Evolutionary conservation across 2,797 vertebrate species (phyloP), one percentile per base, ranked within the genome.

Genomic region (Percopsis omiscomaycus): DNA sequence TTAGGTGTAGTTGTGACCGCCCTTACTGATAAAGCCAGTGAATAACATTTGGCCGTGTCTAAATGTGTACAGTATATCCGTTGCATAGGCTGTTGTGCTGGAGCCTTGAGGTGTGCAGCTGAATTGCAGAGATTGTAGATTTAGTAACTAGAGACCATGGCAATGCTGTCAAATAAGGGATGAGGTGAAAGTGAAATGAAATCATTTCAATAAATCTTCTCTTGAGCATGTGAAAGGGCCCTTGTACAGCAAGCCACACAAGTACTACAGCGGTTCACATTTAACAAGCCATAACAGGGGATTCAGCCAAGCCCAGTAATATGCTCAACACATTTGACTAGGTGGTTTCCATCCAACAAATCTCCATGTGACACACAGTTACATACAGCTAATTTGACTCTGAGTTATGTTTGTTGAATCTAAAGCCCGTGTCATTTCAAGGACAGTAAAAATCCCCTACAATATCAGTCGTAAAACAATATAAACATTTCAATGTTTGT

Each of bases 1-100:
- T 50, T 82, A 73, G 68, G 46, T 80, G 81, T 75, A 76, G 63
- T 82, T 60, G 68, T 3, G 55, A 64, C 42, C 71, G 74, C 32
- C 55, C 75, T 72, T 71, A 69, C 54, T 71, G 68, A 79, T 78
- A 74, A 80, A 81, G 66, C 48, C 28, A 16, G 46, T 48, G 64
- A 72, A 66, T 73, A 84, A 83, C 71, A 51, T 76, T 58, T 71
- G 55, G 62, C 69, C 63, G 30, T 16, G 2, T 16, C 65, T 61
- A 61, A 27, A 71, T 55, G 74, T 69, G 71, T 78, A 22, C 22
- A 22, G 22, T 22, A 22, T 22, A 78, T 81, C 61, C 63, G 60
- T 11, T 61, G 51, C 52, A 64, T 74, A 80, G 67, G 29, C 61
- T 67, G 77, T 80, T 69, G 61, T 74, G 65, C 56, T 46, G 16